Evolutionary conservation across 2,113 vertebrate species (phyloP).

Genomic region (Neomonachus schauinslandi): DNA sequence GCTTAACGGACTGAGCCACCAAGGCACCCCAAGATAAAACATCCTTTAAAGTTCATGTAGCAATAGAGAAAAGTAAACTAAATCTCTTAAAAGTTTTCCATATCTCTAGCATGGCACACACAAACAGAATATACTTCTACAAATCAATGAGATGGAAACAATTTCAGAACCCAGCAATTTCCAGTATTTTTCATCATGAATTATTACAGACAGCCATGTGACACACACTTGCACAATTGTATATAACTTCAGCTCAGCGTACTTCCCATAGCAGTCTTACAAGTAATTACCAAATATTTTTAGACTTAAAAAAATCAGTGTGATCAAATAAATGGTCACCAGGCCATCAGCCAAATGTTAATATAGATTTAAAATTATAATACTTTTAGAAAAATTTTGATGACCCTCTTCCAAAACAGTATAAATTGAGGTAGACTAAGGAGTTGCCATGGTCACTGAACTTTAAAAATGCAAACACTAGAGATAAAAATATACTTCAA

Average conservation of each 20-base stretch:
- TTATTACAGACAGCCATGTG: neutral
- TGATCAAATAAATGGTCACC: neutral
- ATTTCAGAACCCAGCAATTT: neutral
- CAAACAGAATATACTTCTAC: neutral
- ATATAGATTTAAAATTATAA: neutral
- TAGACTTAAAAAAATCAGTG: neutral
- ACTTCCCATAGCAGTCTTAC: neutral
- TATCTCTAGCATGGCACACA: neutral
- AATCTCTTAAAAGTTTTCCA: neutral
- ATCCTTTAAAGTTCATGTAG: slow-evolving; percentile 14
- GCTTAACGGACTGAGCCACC: neutral
- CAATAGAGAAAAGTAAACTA: neutral
- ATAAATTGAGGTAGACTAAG: neutral
- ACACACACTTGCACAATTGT: neutral
- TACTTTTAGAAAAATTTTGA: neutral
- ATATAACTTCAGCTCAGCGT: neutral
- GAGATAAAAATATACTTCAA: slow-evolving; percentile 28
- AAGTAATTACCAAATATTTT: neutral
- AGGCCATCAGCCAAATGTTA: neutral
- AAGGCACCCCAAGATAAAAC: neutral
- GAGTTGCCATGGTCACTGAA: neutral
- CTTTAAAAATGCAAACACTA: neutral
- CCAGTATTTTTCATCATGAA: neutral
- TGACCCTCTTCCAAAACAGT: neutral
- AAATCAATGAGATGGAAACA: neutral